phyloP scores from a whole-genome alignment of 1,140 invertebrate genomes.

The Macrotrachela quadricornifera region DNA sequence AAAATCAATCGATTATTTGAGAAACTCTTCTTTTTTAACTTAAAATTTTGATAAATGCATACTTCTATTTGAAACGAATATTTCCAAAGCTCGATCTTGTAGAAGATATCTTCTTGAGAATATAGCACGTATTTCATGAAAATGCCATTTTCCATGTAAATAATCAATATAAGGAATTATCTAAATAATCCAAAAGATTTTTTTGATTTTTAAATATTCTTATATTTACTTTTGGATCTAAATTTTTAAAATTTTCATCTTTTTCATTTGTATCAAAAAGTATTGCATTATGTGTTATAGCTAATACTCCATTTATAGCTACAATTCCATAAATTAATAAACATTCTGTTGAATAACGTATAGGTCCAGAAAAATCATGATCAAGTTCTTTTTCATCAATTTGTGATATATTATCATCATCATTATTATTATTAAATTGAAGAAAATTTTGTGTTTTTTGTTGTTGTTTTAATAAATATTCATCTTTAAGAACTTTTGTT shows the following conservation, averaged over 20 bases:
- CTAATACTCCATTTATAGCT: slow-evolving; percentile 75
- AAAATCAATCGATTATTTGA: no score
- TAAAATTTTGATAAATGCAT: no score
- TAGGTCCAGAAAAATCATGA: slow-evolving; percentile 67
- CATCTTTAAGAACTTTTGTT: no score
- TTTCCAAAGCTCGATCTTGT: slow-evolving; percentile 89
- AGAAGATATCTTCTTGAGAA: slow-evolving; percentile 85
- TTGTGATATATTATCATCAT: no score
- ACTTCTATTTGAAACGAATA: slow-evolving; percentile 84
- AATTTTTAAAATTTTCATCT: slow-evolving; percentile 71
- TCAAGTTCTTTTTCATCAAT: slow-evolving; percentile 59
- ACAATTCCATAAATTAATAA: slow-evolving; percentile 62
- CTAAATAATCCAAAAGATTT: no score
- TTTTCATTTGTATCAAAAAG: slow-evolving; percentile 98
- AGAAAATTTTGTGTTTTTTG: no score
- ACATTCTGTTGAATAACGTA: slow-evolving; percentile 82
- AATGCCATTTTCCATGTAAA: slow-evolving; percentile 95
- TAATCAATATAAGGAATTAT: slow-evolving; percentile 78
- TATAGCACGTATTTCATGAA: slow-evolving; percentile 94
- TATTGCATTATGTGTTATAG: slow-evolving; percentile 84
- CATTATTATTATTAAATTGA: slow-evolving; percentile 25
- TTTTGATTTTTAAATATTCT: not conserved
- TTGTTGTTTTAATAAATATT: no score
- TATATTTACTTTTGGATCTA: slow-evolving; percentile 60
- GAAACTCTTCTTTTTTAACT: no score